Conservation (phyloP, 2,113 vertebrate species). For the Microcebus murinus region DNA sequence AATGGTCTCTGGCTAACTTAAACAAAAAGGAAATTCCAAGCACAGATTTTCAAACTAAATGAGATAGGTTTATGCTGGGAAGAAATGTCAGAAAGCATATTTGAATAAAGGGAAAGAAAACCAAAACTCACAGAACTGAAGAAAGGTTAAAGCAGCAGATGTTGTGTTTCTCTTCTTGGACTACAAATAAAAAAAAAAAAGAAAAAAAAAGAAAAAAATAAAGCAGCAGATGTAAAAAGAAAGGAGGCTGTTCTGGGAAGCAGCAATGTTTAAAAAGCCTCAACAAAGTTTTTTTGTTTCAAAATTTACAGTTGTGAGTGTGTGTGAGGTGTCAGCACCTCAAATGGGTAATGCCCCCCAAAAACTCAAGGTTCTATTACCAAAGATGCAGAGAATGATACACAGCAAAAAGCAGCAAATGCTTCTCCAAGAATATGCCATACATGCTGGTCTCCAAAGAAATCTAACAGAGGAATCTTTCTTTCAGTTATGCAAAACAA, state of each 20-base stretch:
- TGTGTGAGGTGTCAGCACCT: neutral
- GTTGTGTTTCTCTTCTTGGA: too few species aligned
- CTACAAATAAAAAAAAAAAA: too few species aligned
- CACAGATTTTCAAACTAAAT: slow-evolving; percentile 30
- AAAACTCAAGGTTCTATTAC: neutral
- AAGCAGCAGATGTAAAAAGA: neutral
- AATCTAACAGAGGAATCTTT: neutral
- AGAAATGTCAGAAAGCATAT: neutral
- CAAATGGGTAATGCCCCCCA: neutral
- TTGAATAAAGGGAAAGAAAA: neutral
- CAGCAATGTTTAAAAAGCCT: neutral
- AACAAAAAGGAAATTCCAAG: slow-evolving; percentile 17
- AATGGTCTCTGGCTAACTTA: slow-evolving; percentile 9
- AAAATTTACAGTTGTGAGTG: neutral
- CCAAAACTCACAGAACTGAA: neutral
- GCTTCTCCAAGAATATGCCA: neutral
- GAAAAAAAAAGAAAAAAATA: neutral
- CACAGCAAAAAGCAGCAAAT: slow-evolving; percentile 17
- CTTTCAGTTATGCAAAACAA: slow-evolving; percentile 17
- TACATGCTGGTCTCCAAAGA: neutral
- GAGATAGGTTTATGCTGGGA: neutral
- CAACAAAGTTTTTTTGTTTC: slow-evolving; percentile 10
- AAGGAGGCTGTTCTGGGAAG: neutral
- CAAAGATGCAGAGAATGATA: neutral
- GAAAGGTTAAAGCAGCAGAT: neutral